Conservation (phyloP, 1,140 invertebrate species). For the Theocolax elegans region DNA sequence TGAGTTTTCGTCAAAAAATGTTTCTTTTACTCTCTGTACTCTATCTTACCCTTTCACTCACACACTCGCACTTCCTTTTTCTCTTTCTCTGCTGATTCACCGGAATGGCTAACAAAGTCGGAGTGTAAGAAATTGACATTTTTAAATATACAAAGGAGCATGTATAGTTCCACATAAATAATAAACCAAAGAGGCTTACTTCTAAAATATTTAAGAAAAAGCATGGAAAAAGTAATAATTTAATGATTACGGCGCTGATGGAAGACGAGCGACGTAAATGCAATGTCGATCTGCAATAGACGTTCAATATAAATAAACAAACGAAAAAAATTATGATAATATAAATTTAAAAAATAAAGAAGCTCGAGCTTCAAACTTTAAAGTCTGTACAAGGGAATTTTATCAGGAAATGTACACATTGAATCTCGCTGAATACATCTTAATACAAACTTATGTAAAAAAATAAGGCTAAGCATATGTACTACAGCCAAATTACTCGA, state of each 20-base stretch:
- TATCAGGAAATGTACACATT: slow-evolving; percentile 36
- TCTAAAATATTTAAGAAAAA: slow-evolving; percentile 13
- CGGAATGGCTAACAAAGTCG: slow-evolving; percentile 39
- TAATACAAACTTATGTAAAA: slow-evolving; percentile 35
- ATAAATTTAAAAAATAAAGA: slow-evolving; percentile 32
- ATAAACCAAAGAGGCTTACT: slow-evolving; percentile 8
- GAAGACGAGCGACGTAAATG: slow-evolving; percentile 42
- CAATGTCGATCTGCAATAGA: slow-evolving; percentile 23
- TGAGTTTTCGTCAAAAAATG: slow-evolving; percentile 30
- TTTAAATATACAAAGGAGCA: too few species aligned
- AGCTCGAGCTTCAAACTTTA: slow-evolving; percentile 20
- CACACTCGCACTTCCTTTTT: slow-evolving; percentile 21
- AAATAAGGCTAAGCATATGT: slow-evolving; percentile 30
- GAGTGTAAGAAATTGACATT: slow-evolving; percentile 37
- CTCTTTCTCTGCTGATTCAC: slow-evolving; percentile 29
- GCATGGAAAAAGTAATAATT: background rate
- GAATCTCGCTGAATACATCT: slow-evolving; percentile 31
- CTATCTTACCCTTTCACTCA: slow-evolving; percentile 20
- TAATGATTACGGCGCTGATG: slow-evolving; percentile 31
- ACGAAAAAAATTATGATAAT: slow-evolving; percentile 11
- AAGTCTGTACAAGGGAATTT: slow-evolving; percentile 41
- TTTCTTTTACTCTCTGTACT: slow-evolving; percentile 18
- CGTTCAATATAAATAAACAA: slow-evolving; percentile 17
- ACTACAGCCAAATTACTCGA: slow-evolving; percentile 19
- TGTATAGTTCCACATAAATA: slow-evolving; percentile 16